Evolutionary conservation across 2,888 invertebrate species (phyloP).

Genomic region (Lamellibrachia satsuma): DNA sequence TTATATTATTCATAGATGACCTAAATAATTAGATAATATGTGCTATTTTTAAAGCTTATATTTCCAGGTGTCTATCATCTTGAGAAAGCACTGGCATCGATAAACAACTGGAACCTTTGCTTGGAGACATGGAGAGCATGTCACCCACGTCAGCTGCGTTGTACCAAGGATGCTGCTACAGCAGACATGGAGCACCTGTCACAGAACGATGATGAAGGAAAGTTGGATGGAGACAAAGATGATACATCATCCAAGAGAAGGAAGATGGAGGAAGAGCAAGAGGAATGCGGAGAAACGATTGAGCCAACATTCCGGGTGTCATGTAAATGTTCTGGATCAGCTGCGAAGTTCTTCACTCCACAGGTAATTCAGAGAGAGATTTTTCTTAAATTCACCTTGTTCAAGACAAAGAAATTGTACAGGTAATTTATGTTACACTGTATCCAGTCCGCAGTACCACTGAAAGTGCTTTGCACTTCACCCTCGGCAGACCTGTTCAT

Average conservation of each 20-base stretch:
- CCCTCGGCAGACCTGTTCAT: too few relatives aligned
- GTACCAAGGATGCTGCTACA: background rate
- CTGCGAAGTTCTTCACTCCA: background rate
- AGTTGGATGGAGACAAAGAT: background rate
- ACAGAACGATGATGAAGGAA: background rate
- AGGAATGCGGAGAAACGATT: background rate
- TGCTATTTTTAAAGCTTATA: background rate
- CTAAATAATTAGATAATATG: background rate
- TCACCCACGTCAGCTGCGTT: background rate
- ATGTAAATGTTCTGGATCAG: background rate
- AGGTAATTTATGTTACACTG: too few relatives aligned
- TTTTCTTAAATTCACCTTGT: too few relatives aligned
- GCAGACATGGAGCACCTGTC: background rate
- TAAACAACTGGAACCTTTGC: background rate
- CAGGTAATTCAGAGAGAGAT: background rate
- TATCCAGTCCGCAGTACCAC: too few relatives aligned
- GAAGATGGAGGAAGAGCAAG: background rate
- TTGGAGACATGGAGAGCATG: background rate
- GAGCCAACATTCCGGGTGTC: conserved; percentile 5
- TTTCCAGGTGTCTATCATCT: background rate
- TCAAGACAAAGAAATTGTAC: too few relatives aligned
- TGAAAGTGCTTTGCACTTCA: too few relatives aligned
- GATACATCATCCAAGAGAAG: background rate
- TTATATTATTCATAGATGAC: background rate
- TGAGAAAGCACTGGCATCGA: background rate